Conservation (phyloP, 1,140 invertebrate genomes). For the Choristoneura fumiferana region DNA sequence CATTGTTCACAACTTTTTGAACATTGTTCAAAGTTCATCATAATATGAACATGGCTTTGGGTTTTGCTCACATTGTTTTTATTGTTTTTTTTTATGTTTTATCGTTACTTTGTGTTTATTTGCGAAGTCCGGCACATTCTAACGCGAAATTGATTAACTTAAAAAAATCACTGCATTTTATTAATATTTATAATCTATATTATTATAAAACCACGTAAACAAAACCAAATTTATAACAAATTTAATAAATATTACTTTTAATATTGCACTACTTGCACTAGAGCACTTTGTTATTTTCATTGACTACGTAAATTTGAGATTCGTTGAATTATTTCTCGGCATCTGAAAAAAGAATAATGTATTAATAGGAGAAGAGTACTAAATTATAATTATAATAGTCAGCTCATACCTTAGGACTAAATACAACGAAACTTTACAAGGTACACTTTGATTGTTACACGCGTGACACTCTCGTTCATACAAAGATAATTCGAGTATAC, state of each 20-base stretch:
- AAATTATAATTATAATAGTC: background rate
- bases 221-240: no score
- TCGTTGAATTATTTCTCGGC: conserved; percentile 28
- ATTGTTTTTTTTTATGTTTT: background rate
- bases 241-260: conserved; percentile 33
- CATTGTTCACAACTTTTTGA: background rate
- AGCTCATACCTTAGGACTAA: background rate
- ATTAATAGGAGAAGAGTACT: background rate
- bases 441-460: no score
- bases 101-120: background rate
- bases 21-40: background rate
- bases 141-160: background rate
- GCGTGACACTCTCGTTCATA: no score
- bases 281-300: conserved; percentile 37
- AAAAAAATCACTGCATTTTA: background rate
- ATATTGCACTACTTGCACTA: conserved; percentile 46
- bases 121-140: conserved; percentile 1
- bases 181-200: no score
- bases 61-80: background rate
- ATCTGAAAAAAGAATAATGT: conserved; percentile 44
- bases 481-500: no score
- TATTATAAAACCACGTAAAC: no score
- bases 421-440: no score
- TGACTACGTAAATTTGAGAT: conserved; percentile 24
- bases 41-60: background rate